phyloP scores from a whole-genome alignment of 2,888 invertebrate genomes.

The Sinelater perroti region DNA sequence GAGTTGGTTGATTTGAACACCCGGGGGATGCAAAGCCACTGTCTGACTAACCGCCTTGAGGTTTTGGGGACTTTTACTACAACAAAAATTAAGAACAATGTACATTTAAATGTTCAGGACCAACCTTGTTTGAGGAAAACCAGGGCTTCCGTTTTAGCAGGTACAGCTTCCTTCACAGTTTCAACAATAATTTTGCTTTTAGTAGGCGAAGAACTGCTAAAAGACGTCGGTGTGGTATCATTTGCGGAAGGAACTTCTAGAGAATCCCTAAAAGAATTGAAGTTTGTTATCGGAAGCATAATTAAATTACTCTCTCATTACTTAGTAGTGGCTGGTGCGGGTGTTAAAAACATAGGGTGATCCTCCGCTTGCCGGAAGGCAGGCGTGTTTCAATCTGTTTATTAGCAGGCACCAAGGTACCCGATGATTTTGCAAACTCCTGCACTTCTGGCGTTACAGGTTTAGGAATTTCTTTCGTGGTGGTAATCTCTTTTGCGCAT shows the following conservation, averaged over 20 bases:
- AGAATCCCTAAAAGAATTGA: conserved; percentile 57
- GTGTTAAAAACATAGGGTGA: conserved; percentile 93
- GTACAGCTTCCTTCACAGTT: conserved; percentile 70
- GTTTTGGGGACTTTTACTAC: conserved; percentile 3
- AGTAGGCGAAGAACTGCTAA: conserved; percentile 79
- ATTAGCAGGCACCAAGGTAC: conserved; percentile 74
- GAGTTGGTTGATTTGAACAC: conserved; percentile 57
- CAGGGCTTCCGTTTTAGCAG: conserved; percentile 62
- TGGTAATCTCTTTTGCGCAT: conserved; percentile 56
- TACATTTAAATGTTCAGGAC: no score
- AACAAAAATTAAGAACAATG: neutral
- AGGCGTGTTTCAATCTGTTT: conserved; percentile 95
- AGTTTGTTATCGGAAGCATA: no score
- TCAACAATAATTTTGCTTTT: conserved; percentile 85
- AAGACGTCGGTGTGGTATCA: conserved; percentile 67
- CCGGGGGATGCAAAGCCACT: conserved; percentile 48
- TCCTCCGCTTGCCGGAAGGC: conserved; percentile 93
- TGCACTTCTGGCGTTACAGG: conserved; percentile 36
- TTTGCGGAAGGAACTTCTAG: conserved; percentile 64
- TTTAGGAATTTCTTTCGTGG: conserved; percentile 35
- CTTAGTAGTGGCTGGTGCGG: conserved; percentile 41
- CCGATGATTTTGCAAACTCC: conserved; percentile 44
- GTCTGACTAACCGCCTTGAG: conserved; percentile 4
- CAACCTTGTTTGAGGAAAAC: conserved; percentile 26
- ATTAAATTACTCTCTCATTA: no score